Conservation (phyloP, 1,140 invertebrate species). For the Orchestia grillus region DNA sequence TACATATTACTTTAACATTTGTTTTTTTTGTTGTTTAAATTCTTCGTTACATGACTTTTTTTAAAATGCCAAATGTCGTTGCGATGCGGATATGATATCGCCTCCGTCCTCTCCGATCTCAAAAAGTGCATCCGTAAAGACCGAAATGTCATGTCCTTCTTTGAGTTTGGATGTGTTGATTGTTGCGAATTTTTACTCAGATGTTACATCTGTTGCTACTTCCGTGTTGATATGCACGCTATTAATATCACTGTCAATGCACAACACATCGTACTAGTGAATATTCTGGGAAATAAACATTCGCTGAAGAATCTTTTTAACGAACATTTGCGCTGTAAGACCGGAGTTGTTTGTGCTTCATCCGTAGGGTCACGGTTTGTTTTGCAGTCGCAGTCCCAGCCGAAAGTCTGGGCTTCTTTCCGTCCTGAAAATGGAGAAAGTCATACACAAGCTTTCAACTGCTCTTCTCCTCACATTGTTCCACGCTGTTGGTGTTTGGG, state of each 20-base stretch:
- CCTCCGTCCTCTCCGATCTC: no score
- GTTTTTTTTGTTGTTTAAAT: not conserved
- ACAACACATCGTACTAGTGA: not conserved
- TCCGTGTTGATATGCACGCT: not conserved
- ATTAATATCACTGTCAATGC: not conserved
- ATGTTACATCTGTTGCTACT: not conserved
- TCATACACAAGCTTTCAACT: not conserved
- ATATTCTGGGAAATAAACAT: not conserved
- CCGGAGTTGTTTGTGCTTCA: not conserved
- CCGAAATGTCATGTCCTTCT: no score
- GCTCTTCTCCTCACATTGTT: not conserved
- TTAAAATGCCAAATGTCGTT: not conserved
- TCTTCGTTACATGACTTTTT: not conserved
- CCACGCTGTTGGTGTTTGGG: not conserved
- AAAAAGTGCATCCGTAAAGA: not conserved
- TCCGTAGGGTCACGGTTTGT: conserved; percentile 22
- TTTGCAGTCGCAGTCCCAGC: not conserved
- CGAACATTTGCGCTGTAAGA: not conserved
- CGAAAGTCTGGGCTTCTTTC: not conserved
- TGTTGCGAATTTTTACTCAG: not conserved
- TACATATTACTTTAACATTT: not conserved
- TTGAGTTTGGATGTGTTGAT: no score
- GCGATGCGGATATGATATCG: not conserved
- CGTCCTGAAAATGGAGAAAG: conserved; percentile 13
- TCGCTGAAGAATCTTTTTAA: not conserved